These are phyloP conservation scores for Xestia rhomboidea DNA, from an alignment of 2,888 invertebrate genomes.

Conservation along the genomic window DNA sequence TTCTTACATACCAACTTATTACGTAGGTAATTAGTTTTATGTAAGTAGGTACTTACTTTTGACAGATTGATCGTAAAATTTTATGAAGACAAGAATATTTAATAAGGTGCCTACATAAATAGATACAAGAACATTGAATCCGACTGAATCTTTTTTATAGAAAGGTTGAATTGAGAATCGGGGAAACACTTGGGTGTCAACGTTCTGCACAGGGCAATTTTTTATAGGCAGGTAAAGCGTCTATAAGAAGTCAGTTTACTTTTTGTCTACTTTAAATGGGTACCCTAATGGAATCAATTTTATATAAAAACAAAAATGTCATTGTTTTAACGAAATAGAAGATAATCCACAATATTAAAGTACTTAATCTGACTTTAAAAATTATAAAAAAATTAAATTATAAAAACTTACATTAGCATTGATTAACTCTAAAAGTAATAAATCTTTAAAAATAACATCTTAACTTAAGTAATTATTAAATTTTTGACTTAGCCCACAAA, in stretches of 20 bases:
- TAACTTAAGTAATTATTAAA: background rate
- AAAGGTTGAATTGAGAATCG: background rate
- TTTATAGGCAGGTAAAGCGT: background rate
- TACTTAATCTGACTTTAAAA: background rate
- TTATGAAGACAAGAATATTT: background rate
- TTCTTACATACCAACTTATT: background rate
- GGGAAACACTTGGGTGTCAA: background rate
- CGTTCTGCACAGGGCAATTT: background rate
- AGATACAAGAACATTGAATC: background rate
- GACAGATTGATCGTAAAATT: background rate
- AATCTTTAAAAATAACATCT: background rate
- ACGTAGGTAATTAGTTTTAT: background rate
- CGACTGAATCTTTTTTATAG: background rate
- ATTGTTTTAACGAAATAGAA: background rate
- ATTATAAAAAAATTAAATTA: background rate
- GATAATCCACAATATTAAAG: background rate
- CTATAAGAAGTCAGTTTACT: background rate
- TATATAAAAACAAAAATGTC: no score
- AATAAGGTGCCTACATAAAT: background rate
- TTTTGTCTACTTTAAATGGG: background rate
- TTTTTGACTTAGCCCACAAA: background rate
- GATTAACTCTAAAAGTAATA: background rate
- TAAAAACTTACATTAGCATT: background rate
- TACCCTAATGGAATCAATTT: background rate
- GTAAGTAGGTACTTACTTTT: background rate